A percentile compares a stretch with the other conserved stretches of the same genome.
Conservation (phyloP, 2,888 invertebrate genomes). For the Ochropleura plecta region DNA sequence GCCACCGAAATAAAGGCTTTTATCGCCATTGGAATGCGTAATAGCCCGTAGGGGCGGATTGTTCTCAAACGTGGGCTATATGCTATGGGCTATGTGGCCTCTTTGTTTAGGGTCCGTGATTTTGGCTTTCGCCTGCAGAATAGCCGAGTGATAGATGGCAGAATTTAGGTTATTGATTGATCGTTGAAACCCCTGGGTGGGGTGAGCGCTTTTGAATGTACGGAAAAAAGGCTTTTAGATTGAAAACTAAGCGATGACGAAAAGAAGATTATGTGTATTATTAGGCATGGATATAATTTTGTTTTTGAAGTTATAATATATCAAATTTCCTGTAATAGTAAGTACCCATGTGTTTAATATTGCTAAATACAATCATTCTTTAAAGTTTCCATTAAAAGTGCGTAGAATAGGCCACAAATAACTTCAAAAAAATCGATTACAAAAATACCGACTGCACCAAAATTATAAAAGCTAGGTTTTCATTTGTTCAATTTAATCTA, state of each 20-base stretch:
- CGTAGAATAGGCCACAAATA: not conserved
- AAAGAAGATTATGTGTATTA: not conserved
- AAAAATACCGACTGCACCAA: not conserved
- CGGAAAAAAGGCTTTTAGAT: not conserved
- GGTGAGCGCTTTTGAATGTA: slow-evolving; percentile 27
- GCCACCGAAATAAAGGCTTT: slow-evolving; percentile 63
- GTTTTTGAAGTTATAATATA: not conserved
- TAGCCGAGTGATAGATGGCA: slow-evolving; percentile 57
- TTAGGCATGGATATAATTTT: not conserved
- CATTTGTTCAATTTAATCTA: not conserved
- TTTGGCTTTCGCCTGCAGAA: slow-evolving; percentile 41
- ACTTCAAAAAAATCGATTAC: not conserved
- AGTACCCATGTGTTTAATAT: not conserved
- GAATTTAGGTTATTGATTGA: slow-evolving; percentile 62
- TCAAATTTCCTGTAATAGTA: not conserved
- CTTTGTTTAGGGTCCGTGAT: slow-evolving; percentile 61
- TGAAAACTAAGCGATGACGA: not conserved
- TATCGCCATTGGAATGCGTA: slow-evolving; percentile 61
- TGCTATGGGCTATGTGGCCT: slow-evolving; percentile 30
- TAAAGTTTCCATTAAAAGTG: not conserved
- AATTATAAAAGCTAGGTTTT: not conserved
- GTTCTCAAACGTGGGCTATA: slow-evolving; percentile 50
- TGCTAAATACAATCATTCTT: not conserved
- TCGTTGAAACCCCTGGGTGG: slow-evolving; percentile 34
- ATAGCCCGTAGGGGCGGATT: slow-evolving; percentile 48